These are phyloP conservation scores for Tricholauxania praeusta DNA, from an alignment of 2,888 invertebrate species.

Conservation along the genomic window DNA sequence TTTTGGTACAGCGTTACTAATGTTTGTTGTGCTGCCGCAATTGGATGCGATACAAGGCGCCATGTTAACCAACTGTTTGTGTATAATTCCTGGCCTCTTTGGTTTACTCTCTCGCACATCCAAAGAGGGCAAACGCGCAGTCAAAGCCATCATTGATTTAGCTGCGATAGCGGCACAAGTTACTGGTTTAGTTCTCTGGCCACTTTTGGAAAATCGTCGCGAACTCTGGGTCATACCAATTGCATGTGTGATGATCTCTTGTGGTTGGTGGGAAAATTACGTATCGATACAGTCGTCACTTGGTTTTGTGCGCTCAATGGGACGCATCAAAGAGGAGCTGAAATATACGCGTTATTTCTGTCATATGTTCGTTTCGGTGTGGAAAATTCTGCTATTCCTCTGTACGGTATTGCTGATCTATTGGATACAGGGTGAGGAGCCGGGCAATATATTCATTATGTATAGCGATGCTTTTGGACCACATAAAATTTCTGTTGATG, in stretches of 20 bases:
- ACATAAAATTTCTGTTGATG: slow-evolving; percentile 83
- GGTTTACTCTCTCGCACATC: slow-evolving; percentile 85
- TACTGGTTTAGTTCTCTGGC: slow-evolving; percentile 93
- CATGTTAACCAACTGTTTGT: slow-evolving; percentile 95
- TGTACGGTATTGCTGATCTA: slow-evolving; percentile 79
- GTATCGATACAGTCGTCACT: slow-evolving; percentile 88
- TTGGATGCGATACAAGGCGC: slow-evolving; percentile 95
- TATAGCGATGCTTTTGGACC: slow-evolving; percentile 81
- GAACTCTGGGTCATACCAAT: slow-evolving; percentile 89
- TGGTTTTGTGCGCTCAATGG: slow-evolving; percentile 77
- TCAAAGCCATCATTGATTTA: slow-evolving; percentile 86
- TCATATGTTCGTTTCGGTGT: slow-evolving; percentile 89
- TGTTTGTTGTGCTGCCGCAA: slow-evolving; percentile 90
- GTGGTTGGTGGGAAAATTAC: slow-evolving; percentile 99
- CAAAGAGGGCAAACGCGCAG: slow-evolving; percentile 82
- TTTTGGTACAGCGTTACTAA: slow-evolving; percentile 86
- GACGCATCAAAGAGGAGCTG: slow-evolving; percentile 83
- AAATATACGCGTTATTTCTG: slow-evolving; percentile 87
- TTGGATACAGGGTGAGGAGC: slow-evolving; percentile 81
- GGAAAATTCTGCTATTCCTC: slow-evolving; percentile 89
- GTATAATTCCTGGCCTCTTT: slow-evolving; percentile 82
- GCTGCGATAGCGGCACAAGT: slow-evolving; percentile 89
- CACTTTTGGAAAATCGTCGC: slow-evolving; percentile 81
- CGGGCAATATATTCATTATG: slow-evolving; percentile 81
- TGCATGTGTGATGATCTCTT: slow-evolving; percentile 85